Evolutionary conservation across 2,113 vertebrate genomes (phyloP).

Genomic region (Gila orcuttii): DNA sequence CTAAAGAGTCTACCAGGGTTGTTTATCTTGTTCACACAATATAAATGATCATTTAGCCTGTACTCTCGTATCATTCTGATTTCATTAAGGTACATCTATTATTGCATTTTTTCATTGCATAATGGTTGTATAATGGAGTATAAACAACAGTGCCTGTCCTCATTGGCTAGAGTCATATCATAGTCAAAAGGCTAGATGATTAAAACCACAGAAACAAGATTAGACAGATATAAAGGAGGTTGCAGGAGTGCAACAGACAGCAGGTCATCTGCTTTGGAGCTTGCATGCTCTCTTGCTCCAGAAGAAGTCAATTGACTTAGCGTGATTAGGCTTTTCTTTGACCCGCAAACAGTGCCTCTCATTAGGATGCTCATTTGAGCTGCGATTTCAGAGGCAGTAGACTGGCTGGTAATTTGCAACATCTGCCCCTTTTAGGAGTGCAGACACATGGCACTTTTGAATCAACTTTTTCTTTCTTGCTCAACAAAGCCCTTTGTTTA

Average conservation of each 20-base stretch:
- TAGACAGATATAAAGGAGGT: slow-evolving; percentile 33
- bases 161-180: neutral
- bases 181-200: slow-evolving; percentile 35
- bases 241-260: slow-evolving; percentile 32
- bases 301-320: slow-evolving; percentile 72
- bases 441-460: slow-evolving; percentile 66
- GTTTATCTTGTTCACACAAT: slow-evolving; percentile 4
- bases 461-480: slow-evolving; percentile 55
- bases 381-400: slow-evolving; percentile 75
- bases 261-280: slow-evolving; percentile 68
- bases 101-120: neutral
- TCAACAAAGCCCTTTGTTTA: slow-evolving; percentile 62
- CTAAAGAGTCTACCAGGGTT: neutral
- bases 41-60: neutral
- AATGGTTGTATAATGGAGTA: slow-evolving; percentile 6
- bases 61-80: neutral
- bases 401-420: slow-evolving; percentile 73
- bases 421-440: slow-evolving; percentile 73
- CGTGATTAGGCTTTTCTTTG: slow-evolving; percentile 73
- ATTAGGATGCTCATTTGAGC: slow-evolving; percentile 76
- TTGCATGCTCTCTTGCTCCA: slow-evolving; percentile 36
- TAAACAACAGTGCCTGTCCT: slow-evolving; percentile 33
- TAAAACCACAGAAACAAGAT: slow-evolving; percentile 42
- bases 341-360: slow-evolving; percentile 71
- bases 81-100: neutral